A percentile compares a stretch with the other conserved stretches of the same genome.
Conservation (phyloP, 2,797 vertebrate genomes). For the Geotrypetes seraphini region DNA sequence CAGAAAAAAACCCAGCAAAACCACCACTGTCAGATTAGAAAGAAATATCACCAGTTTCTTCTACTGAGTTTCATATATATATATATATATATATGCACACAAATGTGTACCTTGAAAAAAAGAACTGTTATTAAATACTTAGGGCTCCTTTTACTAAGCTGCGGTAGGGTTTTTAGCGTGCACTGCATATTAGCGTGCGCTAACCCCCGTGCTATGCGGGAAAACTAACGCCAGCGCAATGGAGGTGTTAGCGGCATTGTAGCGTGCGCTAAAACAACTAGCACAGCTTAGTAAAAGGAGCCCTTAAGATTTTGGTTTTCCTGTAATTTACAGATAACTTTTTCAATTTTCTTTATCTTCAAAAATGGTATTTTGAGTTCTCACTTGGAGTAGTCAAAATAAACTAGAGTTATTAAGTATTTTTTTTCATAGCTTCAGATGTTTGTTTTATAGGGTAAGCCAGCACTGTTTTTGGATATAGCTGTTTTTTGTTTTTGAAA, state of each 20-base stretch:
- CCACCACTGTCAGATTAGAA: conserved; percentile 8
- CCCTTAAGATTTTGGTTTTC: conserved; percentile 39
- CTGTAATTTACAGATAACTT: conserved; percentile 27
- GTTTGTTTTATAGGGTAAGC: conserved; percentile 18
- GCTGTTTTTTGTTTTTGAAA: conserved; percentile 24
- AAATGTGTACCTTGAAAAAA: conserved; percentile 25
- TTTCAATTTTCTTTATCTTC: no score
- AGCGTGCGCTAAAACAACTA: no score
- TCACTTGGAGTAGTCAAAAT: conserved; percentile 15
- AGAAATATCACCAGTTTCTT: conserved; percentile 17
- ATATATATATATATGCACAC: conserved; percentile 21
- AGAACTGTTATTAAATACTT: conserved; percentile 19
- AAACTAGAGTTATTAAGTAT: conserved; percentile 30
- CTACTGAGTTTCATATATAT: conserved; percentile 21
- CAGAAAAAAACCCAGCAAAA: no score
- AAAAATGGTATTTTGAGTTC: conserved; percentile 23
- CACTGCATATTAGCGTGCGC: no score
- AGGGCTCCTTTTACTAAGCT: no score
- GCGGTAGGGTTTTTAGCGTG: no score
- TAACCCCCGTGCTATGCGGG: no score
- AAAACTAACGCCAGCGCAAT: no score
- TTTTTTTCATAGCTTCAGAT: conserved; percentile 14
- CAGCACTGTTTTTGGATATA: conserved; percentile 22
- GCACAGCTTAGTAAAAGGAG: no score
- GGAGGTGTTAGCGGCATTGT: no score